Evolutionary conservation across 2,797 vertebrate genomes (phyloP).

Genomic region (Forpus xanthops): DNA sequence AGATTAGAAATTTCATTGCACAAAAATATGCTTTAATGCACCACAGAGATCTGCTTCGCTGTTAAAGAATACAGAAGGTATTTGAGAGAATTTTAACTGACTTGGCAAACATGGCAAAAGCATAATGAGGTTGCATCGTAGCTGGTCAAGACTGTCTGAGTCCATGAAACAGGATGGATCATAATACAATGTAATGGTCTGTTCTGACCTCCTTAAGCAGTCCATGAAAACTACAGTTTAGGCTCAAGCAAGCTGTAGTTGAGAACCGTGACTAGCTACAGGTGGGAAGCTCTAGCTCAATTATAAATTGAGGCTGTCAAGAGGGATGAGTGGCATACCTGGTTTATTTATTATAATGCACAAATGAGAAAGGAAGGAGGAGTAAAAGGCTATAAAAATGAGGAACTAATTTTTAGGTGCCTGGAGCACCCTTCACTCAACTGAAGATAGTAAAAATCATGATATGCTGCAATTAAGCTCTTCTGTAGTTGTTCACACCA

Average conservation of each 20-base stretch:
- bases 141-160: neutral
- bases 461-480: neutral
- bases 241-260: neutral
- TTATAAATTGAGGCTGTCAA: neutral
- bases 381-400: neutral
- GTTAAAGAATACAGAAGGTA: neutral
- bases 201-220: neutral
- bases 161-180: neutral
- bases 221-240: neutral
- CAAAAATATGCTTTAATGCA: neutral
- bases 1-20: neutral
- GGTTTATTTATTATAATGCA: neutral
- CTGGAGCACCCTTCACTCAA: neutral
- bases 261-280: neutral
- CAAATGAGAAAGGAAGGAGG: neutral
- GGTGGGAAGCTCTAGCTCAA: neutral
- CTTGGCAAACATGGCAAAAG: neutral
- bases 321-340: neutral
- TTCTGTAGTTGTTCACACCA: neutral
- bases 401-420: neutral
- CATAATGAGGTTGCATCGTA: neutral
- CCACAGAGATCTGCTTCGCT: neutral
- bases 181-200: neutral
- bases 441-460: neutral
- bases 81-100: neutral